phyloP scores from a whole-genome alignment of 2,888 invertebrate species.

The Caradrina kadenii region DNA sequence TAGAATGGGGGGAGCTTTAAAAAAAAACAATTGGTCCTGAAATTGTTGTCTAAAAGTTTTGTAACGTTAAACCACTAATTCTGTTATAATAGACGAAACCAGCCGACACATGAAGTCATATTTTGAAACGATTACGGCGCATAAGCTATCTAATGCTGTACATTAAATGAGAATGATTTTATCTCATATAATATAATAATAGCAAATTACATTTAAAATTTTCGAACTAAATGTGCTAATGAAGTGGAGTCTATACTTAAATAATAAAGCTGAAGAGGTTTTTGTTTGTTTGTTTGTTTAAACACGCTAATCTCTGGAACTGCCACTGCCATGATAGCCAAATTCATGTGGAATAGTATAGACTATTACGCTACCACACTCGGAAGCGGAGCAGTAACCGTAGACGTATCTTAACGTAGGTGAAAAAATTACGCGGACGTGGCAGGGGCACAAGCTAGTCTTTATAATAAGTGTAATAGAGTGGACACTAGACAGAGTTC shows the following conservation, averaged over 20 bases:
- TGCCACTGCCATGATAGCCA: too few species aligned
- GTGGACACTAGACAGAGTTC: conserved; percentile 68
- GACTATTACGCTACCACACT: too few species aligned
- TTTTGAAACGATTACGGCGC: conserved; percentile 23
- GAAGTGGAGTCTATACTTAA: conserved; percentile 41
- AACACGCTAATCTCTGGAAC: too few species aligned
- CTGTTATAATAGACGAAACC: not conserved
- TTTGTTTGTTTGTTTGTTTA: too few species aligned
- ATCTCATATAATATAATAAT: conserved; percentile 17
- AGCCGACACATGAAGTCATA: conserved; percentile 35
- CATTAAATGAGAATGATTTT: conserved; percentile 26
- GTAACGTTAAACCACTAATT: conserved; percentile 18
- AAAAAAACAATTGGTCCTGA: not conserved
- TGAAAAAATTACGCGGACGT: too few species aligned
- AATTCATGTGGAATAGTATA: too few species aligned
- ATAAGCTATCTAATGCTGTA: conserved; percentile 15
- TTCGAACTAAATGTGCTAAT: conserved; percentile 52
- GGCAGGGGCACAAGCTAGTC: not conserved
- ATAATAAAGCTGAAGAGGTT: too few species aligned
- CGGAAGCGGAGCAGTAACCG: too few species aligned
- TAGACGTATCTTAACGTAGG: too few species aligned
- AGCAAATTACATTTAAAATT: conserved; percentile 38
- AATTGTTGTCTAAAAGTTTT: conserved; percentile 6
- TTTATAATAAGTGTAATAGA: conserved; percentile 64
- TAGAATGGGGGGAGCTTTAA: too few species aligned